A percentile compares a stretch with the other conserved stretches of the same genome.
phyloP scores from a whole-genome alignment of 2,113 vertebrate genomes.

The Uropsilus gracilis region DNA sequence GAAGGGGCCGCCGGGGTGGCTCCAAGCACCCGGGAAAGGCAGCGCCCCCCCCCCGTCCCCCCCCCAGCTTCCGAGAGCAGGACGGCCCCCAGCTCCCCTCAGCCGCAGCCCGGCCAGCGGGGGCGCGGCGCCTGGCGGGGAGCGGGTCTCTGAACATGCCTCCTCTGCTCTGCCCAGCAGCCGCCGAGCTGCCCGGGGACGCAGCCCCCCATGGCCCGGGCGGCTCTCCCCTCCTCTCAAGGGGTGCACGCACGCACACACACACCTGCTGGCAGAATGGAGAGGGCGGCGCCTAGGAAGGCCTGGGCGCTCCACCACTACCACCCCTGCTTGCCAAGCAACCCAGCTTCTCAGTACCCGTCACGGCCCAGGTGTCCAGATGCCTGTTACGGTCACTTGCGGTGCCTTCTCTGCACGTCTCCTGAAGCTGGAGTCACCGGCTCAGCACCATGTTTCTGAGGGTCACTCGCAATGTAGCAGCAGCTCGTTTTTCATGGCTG shows the following conservation, averaged over 20 bases:
- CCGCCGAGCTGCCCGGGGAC: not conserved
- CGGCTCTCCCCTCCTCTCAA: not conserved
- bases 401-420: too few relatives aligned
- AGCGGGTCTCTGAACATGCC: not conserved
- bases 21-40: not conserved
- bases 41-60: not conserved
- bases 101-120: too few relatives aligned
- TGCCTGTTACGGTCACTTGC: accelerated
- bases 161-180: not conserved
- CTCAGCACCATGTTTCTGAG: not conserved
- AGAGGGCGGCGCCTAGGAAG: too few relatives aligned
- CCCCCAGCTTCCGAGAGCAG: not conserved
- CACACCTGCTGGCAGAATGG: not conserved
- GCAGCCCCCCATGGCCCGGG: too few relatives aligned
- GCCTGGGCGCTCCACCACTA: not conserved
- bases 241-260: not conserved
- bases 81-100: not conserved
- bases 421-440: not conserved
- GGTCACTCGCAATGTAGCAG: not conserved
- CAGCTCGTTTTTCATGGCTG: not conserved
- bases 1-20: not conserved
- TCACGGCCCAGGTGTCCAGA: not conserved
- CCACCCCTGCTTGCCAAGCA: not conserved
- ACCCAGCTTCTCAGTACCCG: accelerated
- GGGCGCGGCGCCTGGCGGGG: not conserved